A percentile compares a stretch with the other conserved stretches of the same genome.
Conservation (phyloP, 2,113 vertebrate species). For the Percopsis transmontana region DNA sequence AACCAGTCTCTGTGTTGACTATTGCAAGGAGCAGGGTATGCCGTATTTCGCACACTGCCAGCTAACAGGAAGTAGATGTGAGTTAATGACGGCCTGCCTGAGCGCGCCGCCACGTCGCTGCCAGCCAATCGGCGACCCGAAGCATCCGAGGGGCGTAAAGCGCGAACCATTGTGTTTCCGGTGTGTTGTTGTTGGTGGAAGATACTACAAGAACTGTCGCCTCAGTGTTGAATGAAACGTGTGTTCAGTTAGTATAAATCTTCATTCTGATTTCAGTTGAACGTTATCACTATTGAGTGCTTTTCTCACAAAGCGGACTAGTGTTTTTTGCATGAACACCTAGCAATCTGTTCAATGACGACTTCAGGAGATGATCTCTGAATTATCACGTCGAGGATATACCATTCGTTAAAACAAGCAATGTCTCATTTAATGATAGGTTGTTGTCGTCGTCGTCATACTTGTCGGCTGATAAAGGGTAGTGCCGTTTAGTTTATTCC, state of each 20-base stretch:
- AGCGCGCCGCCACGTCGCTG: conserved; percentile 12
- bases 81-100: neutral
- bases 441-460: too few species aligned
- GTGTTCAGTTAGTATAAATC: neutral
- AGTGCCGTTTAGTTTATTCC: too few species aligned
- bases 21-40: conserved; percentile 12
- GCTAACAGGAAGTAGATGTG: conserved; percentile 47
- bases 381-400: neutral
- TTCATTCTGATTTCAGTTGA: too few species aligned
- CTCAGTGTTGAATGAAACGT: neutral
- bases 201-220: neutral
- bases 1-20: conserved; percentile 42
- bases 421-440: too few species aligned
- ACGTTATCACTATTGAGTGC: too few species aligned
- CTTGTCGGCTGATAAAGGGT: too few species aligned
- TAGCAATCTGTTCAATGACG: too few species aligned
- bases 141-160: conserved; percentile 9
- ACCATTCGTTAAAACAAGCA: neutral
- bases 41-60: conserved; percentile 20
- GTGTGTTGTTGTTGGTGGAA: conserved; percentile 34
- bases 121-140: conserved; percentile 53
- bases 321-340: too few species aligned
- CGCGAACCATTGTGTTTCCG: conserved; percentile 46
- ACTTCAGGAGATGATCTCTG: too few species aligned
- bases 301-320: too few species aligned